Percentiles rank a stretch among this genome's conserved stretches.
phyloP scores from a whole-genome alignment of 2,888 invertebrate species.

The Merodon equestris region DNA sequence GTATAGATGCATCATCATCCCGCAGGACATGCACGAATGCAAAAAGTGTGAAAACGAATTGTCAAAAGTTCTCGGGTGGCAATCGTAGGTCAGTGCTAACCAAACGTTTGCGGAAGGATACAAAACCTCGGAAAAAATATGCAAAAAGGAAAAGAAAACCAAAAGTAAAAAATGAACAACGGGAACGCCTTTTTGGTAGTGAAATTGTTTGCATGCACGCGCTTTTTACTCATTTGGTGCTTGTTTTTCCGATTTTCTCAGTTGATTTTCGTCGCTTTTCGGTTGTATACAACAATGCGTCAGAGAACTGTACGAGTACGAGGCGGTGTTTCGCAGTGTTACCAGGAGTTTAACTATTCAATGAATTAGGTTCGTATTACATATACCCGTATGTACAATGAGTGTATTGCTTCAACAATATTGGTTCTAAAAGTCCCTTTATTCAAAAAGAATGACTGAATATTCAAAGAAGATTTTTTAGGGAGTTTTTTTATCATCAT shows the following conservation, averaged over 20 bases:
- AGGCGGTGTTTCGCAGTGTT: slow-evolving; percentile 2
- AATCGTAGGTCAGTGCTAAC: slow-evolving; percentile 66
- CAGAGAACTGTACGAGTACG: neutral
- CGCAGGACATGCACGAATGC: slow-evolving; percentile 1
- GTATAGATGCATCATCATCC: slow-evolving; percentile 21
- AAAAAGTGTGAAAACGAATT: slow-evolving; percentile 63
- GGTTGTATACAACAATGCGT: slow-evolving; percentile 62
- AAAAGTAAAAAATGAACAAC: slow-evolving; percentile 37
- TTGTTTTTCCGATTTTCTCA: slow-evolving; percentile 25
- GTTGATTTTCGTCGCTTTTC: slow-evolving; percentile 23
- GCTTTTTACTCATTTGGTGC: slow-evolving; percentile 1
- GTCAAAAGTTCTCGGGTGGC: slow-evolving; percentile 65
- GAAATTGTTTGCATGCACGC: slow-evolving; percentile 53
- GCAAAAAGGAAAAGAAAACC: slow-evolving; percentile 19
- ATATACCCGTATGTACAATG: too few relatives aligned
- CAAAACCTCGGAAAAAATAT: slow-evolving; percentile 59
- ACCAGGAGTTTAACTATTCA: slow-evolving; percentile 39
- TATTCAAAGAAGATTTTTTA: too few relatives aligned
- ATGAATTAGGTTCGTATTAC: neutral
- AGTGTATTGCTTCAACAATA: too few relatives aligned
- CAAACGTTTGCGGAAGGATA: slow-evolving; percentile 66
- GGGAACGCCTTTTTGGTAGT: slow-evolving; percentile 39
- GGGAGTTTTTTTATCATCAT: too few relatives aligned
- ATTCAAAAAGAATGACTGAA: too few relatives aligned
- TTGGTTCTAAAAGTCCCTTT: too few relatives aligned